These are phyloP conservation scores for Nannoperca obscura DNA, from an alignment of 2,797 vertebrate species.

Conservation along the genomic window DNA sequence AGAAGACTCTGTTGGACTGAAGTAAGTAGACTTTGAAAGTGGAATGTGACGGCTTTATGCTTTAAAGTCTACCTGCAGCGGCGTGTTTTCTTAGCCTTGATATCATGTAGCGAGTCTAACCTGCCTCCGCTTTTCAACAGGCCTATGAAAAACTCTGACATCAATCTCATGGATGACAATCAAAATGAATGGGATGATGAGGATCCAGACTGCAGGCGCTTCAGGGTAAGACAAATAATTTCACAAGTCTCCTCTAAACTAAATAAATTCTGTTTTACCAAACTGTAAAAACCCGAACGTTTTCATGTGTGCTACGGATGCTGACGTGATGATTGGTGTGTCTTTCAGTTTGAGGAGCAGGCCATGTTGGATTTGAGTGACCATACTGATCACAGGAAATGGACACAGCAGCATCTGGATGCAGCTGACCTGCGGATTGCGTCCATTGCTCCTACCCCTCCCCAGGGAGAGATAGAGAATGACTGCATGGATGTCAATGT, in stretches of 20 bases:
- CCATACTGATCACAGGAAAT: constrained; percentile 95
- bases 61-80: background rate
- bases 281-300: background rate
- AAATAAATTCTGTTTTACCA: background rate
- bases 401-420: constrained; percentile 98
- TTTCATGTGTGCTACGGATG: background rate
- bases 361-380: constrained; percentile 92
- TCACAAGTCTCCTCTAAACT: background rate
- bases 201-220: constrained; percentile 93
- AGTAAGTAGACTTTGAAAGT: constrained; percentile 83
- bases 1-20: constrained; percentile 96
- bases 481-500: constrained; percentile 99
- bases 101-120: constrained; percentile 26
- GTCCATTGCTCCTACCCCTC: constrained; percentile 95
- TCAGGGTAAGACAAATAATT: constrained; percentile 87
- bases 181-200: constrained; percentile 98
- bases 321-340: constrained; percentile 3
- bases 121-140: constrained; percentile 54
- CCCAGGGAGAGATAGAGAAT: constrained; percentile 95
- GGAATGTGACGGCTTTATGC: background rate
- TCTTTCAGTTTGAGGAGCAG: constrained; percentile 93
- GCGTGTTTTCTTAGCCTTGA: background rate
- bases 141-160: constrained; percentile 93
- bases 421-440: constrained; percentile 95
- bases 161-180: constrained; percentile 97